phyloP scores from a whole-genome alignment of 2,113 vertebrate species.

The Pseudorhombus dupliciocellatus region DNA sequence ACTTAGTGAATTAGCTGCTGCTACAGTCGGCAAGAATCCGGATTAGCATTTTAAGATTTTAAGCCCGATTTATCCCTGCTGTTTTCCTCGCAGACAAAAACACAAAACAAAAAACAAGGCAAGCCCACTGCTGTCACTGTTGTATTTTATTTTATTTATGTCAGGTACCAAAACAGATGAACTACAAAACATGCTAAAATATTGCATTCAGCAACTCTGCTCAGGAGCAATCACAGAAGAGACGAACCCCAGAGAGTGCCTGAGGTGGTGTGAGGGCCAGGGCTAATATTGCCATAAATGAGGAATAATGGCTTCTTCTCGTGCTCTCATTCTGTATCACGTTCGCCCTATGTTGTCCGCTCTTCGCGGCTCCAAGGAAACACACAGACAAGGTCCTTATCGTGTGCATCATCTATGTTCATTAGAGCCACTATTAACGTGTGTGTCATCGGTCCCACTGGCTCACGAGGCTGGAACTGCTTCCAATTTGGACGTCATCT shows the following conservation, averaged over 20 bases:
- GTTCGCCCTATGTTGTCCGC: conserved; percentile 48
- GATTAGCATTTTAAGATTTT: conserved; percentile 69
- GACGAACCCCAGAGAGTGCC: neutral
- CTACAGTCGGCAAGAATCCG: conserved; percentile 63
- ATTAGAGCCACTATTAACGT: conserved; percentile 67
- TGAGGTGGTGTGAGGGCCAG: conserved; percentile 15
- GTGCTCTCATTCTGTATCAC: conserved; percentile 17
- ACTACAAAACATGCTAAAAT: conserved; percentile 5
- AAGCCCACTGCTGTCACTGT: conserved; percentile 39
- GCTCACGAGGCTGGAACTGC: conserved; percentile 26
- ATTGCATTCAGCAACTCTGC: neutral
- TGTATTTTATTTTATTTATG: conserved; percentile 14
- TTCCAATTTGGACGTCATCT: conserved; percentile 42
- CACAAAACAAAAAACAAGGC: neutral
- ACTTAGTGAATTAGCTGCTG: conserved; percentile 68
- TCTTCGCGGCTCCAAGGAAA: conserved; percentile 6
- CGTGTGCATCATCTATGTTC: conserved; percentile 68
- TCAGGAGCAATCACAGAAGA: neutral
- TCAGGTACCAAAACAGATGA: conserved; percentile 39
- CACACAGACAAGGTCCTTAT: conserved; percentile 39
- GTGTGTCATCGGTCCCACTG: conserved; percentile 43
- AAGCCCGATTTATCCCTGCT: conserved; percentile 58
- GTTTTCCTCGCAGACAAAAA: conserved; percentile 39
- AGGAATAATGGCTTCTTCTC: conserved; percentile 16
- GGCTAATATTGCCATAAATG: conserved; percentile 27